Percentiles rank a stretch among this genome's conserved stretches.
Conservation (phyloP, 2,797 vertebrate species). For the Micrastur ruficollis region DNA sequence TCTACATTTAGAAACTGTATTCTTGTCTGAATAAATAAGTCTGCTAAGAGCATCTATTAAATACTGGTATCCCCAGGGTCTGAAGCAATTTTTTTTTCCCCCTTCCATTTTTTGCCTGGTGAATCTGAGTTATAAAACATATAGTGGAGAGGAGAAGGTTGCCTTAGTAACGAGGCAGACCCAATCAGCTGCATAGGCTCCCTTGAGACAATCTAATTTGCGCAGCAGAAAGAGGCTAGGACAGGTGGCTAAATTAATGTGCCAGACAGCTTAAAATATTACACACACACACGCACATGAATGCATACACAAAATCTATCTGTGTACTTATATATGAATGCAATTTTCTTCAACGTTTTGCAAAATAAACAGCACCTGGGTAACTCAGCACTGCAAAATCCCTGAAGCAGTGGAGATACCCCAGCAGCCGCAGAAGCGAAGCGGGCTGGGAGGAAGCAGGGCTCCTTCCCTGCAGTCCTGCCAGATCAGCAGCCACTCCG, state of each 20-base stretch:
- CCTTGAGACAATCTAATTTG: slow-evolving; percentile 81
- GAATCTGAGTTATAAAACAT: slow-evolving; percentile 72
- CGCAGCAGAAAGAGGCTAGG: slow-evolving; percentile 72
- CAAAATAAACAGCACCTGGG: slow-evolving; percentile 19
- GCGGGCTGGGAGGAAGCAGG: background rate
- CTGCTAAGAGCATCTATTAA: slow-evolving; percentile 60
- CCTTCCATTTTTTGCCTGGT: slow-evolving; percentile 42
- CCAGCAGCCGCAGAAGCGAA: background rate
- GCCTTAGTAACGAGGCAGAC: slow-evolving; percentile 80
- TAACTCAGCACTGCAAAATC: background rate
- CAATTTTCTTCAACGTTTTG: background rate
- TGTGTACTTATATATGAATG: background rate
- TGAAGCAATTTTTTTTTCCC: background rate
- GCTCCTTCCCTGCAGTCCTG: background rate
- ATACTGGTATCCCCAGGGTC: slow-evolving; percentile 51
- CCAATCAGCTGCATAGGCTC: slow-evolving; percentile 79
- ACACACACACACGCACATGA: background rate
- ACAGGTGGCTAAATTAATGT: slow-evolving; percentile 82
- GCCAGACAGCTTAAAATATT: slow-evolving; percentile 72
- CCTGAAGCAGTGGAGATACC: background rate
- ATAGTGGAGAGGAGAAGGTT: slow-evolving; percentile 78
- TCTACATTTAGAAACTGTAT: slow-evolving; percentile 53
- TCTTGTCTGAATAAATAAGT: slow-evolving; percentile 61
- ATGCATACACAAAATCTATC: background rate
- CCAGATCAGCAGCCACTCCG: background rate